Evolutionary conservation across 2,888 invertebrate genomes (phyloP).

Genomic region (Bugulina stolonifera): DNA sequence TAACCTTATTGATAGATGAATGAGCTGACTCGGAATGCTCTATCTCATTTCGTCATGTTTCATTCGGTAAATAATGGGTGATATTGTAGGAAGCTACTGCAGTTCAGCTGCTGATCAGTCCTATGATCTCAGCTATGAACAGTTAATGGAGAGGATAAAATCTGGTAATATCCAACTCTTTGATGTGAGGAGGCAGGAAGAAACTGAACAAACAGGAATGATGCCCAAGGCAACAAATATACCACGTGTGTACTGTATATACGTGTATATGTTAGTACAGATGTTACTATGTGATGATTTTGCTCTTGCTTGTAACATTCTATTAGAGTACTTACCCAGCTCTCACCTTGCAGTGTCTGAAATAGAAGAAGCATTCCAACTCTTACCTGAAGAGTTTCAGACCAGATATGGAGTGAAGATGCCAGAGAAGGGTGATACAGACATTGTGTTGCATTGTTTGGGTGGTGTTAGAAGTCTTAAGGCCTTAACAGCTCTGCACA

Average conservation of each 20-base stretch:
- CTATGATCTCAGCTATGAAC: constrained; percentile 32
- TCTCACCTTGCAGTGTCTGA: too few relatives aligned
- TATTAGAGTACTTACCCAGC: too few relatives aligned
- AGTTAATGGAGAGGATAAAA: constrained; percentile 32
- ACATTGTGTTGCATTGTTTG: constrained; percentile 29
- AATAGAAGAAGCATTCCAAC: constrained; percentile 35
- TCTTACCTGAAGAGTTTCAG: constrained; percentile 32
- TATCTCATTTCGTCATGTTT: too few relatives aligned
- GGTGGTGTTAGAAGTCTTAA: constrained; percentile 26
- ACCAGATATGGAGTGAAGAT: constrained; percentile 30
- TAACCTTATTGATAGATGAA: too few relatives aligned
- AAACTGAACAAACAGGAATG: constrained; percentile 41
- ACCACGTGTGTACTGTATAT: constrained; percentile 37
- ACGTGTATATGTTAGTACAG: too few relatives aligned
- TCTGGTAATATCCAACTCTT: constrained; percentile 36
- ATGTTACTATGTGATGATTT: too few relatives aligned
- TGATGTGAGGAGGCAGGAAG: constrained; percentile 46
- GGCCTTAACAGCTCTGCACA: constrained; percentile 20
- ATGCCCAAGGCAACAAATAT: constrained; percentile 45
- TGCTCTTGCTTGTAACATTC: too few relatives aligned
- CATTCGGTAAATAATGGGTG: too few relatives aligned
- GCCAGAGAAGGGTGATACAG: constrained; percentile 31
- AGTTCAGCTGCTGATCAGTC: neutral
- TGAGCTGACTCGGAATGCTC: too few relatives aligned
- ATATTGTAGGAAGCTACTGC: neutral